These are phyloP conservation scores for Pemphredon lugubris DNA, from an alignment of 2,888 invertebrate species.

Conservation along the genomic window DNA sequence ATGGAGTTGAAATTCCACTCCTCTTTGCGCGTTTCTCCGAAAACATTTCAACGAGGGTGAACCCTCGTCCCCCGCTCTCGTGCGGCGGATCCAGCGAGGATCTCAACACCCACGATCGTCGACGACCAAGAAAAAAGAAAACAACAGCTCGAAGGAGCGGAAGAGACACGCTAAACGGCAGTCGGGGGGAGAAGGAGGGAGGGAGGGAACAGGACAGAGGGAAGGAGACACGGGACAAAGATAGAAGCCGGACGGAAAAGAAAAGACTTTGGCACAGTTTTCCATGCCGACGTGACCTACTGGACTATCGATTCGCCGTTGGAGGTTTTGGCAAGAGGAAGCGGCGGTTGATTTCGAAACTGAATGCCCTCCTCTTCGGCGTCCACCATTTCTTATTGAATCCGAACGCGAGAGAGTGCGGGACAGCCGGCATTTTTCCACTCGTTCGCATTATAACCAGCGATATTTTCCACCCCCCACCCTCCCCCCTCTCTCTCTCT, in stretches of 20 bases:
- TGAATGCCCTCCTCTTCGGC: constrained; percentile 34
- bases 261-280: constrained; percentile 70
- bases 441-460: constrained; percentile 34
- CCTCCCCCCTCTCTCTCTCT: constrained; percentile 12
- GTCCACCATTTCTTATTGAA: constrained; percentile 46
- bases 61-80: too few species aligned
- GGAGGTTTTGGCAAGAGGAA: constrained; percentile 70
- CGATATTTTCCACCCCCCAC: constrained; percentile 34
- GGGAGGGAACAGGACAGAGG: too few species aligned
- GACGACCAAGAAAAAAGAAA: background rate
- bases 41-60: too few species aligned
- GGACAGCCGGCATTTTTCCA: constrained; percentile 33
- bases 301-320: constrained; percentile 75
- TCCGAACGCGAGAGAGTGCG: constrained; percentile 29
- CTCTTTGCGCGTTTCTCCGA: too few species aligned
- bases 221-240: constrained; percentile 39
- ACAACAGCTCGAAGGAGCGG: background rate
- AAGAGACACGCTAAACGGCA: constrained; percentile 28
- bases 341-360: constrained; percentile 64
- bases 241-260: constrained; percentile 62
- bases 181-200: constrained; percentile 12
- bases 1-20: too few species aligned
- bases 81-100: too few species aligned
- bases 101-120: background rate
- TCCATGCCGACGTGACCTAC: constrained; percentile 74